Base-by-base conservation (phyloP, 1,140 invertebrate species). In the Pollicipes pollicipes region DNA sequence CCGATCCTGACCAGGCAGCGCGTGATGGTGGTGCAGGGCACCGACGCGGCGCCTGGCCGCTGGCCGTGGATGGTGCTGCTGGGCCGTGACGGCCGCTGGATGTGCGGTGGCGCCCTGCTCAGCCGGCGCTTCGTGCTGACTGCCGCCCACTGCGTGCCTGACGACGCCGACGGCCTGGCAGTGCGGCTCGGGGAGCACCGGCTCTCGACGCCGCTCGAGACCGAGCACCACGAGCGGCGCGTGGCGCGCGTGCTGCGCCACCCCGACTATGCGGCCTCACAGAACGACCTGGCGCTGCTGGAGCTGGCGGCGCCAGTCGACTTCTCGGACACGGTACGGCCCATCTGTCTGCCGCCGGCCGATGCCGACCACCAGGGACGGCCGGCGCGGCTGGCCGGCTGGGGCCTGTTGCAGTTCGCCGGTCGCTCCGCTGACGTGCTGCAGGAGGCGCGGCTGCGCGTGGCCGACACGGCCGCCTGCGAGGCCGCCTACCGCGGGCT, bases 61-160 rank as follows among this genome's bases (percentile, higher is more conserved):
- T 73, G 69, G 58, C 72, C 72, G 27, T 73, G 70, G 66, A 71
- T 72, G 30, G 72, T 63, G 30, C 70, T 35, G 13, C 28, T 73
- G n/a, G 29, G 28, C 17, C 28, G 45, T 58, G 13, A 21, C 13
- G 71, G 69, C 24, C 17, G n/a, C 30, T 32, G 35, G 28, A 90
- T 91, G 4, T 95, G 92, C 77, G 92, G 93, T 2, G 93, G 90
- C 6, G 89, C 90, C 0, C 79, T 95, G 27, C 82, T 95, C 67
- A 92, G 90, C 70, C 89, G 93, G 75, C 82, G 88, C 80, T 93
- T 90, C 90, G 88, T 95, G 2, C 85, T 94, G 3, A 93, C 90
- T 0, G 90, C 90, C 0, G 89, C 90, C 30, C 90, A 93, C 79
- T 93, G 90, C 79, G 89, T 64, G 77, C 87, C 86, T 68, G 91